Evolutionary conservation across 2,113 vertebrate genomes (phyloP), one percentile per base, ranked within the genome.

Genomic region (Chiloscyllium plagiosum): DNA sequence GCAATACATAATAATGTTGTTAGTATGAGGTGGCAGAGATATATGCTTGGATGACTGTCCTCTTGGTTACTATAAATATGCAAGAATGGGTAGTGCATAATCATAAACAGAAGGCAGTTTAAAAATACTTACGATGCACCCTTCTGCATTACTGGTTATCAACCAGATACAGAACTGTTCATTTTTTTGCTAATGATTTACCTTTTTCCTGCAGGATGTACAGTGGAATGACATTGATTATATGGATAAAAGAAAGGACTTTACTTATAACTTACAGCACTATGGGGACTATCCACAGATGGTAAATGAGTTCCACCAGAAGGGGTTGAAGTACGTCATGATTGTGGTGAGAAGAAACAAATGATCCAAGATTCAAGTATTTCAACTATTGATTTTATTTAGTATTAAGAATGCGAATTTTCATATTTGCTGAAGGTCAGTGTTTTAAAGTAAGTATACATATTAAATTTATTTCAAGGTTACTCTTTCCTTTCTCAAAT

Each of bases 141-240:
- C 96, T 12, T 95, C 65, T 95, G 22, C 5, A 72, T 76, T 52
- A 22, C 26, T 76, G 29, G 29, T 95, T 4, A 52, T 33, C 33
- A 80, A 70, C 69, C 37, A 26, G 26, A 33, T 56, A 33, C 26
- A 90, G 15, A 66, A 93, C 12, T 68, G 52, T 66, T 93, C 29
- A 47, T 47, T 42, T 37, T 92, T n/a, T 66, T 13, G 22, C n/a
- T 66, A 37, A 66, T 68, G 1, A 66, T 68, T 92, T 66, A 22
- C 13, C 52, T 42, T 72, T 50, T 99, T 99, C 42, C 68, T 72
- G 26, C 97, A 99, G 99, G 99, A 99, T 0, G 98, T 98, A 50
- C 99, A 99, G 96, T 99, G 99, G 99, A 99, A 99, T 0, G 99
- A 99, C 96, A 96, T 99, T 68, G 99, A 99, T 96, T 99, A 99